phyloP scores from a whole-genome alignment of 2,113 vertebrate species.

The Gracilinanus agilis region DNA sequence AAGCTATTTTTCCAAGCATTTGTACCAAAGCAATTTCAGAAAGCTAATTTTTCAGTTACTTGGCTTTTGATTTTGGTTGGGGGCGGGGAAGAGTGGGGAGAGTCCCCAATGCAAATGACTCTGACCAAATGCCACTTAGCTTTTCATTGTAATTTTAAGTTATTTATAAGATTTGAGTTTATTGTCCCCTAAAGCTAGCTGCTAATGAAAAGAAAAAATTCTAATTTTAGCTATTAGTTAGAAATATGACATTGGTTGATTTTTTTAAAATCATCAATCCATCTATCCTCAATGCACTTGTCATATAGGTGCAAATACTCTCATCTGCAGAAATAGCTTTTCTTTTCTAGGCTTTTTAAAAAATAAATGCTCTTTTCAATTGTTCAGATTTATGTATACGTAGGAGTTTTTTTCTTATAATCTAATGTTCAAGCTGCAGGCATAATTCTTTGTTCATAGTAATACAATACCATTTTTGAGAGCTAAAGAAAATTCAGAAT shows the following conservation, averaged over 20 bases:
- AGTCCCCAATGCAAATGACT: neutral
- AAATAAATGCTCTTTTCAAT: conserved; percentile 1
- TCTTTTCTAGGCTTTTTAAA: neutral
- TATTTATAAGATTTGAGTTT: neutral
- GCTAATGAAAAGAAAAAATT: conserved; percentile 1
- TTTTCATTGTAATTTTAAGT: conserved; percentile 2
- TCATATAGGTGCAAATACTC: neutral
- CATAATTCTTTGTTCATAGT: neutral
- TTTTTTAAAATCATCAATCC: conserved; percentile 24
- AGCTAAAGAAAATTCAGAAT: neutral
- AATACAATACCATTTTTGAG: conserved; percentile 29
- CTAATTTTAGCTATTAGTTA: conserved; percentile 50
- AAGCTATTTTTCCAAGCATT: neutral
- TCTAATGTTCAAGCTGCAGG: neutral
- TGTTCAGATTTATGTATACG: conserved; percentile 8
- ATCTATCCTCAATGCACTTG: conserved; percentile 3
- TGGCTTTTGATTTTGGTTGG: neutral
- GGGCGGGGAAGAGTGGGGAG: neutral
- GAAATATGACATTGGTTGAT: neutral
- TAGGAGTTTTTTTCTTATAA: neutral
- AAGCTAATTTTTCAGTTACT: neutral
- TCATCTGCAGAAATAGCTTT: conserved; percentile 5
- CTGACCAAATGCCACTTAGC: neutral
- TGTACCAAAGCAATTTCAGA: conserved; percentile 28
- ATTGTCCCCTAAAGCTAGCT: neutral